Conservation (phyloP, 2,888 invertebrate species). For the Tuta absoluta region DNA sequence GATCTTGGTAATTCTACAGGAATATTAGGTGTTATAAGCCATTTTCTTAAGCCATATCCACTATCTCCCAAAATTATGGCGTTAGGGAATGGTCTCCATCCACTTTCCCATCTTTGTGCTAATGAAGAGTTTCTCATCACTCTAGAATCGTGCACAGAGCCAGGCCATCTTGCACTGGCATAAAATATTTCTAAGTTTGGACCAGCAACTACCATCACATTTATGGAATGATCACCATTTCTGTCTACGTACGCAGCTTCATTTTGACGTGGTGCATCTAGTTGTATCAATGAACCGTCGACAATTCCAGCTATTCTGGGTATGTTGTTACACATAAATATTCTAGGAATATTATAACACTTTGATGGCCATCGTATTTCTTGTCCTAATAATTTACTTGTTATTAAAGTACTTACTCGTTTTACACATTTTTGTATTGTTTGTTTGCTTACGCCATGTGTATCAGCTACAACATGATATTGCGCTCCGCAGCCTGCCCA, state of each 20-base stretch:
- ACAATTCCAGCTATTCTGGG: slow-evolving; percentile 21
- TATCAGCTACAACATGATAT: neutral
- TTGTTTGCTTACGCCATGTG: neutral
- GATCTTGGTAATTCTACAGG: slow-evolving; percentile 28
- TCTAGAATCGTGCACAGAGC: slow-evolving; percentile 32
- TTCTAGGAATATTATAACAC: slow-evolving; percentile 25
- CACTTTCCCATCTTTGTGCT: slow-evolving; percentile 28
- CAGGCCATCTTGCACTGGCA: slow-evolving; percentile 30
- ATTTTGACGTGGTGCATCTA: slow-evolving; percentile 28
- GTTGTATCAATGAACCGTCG: slow-evolving; percentile 23
- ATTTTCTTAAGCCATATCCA: slow-evolving; percentile 26
- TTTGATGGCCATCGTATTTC: slow-evolving; percentile 30
- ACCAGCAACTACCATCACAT: slow-evolving; percentile 29
- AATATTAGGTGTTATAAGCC: slow-evolving; percentile 29
- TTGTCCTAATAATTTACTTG: slow-evolving; percentile 6
- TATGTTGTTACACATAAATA: slow-evolving; percentile 22
- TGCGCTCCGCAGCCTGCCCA: neutral
- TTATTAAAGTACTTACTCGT: neutral
- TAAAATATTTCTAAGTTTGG: slow-evolving; percentile 30
- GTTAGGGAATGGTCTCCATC: slow-evolving; percentile 31
- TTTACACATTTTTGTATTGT: neutral
- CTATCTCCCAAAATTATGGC: slow-evolving; percentile 29
- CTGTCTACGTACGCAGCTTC: slow-evolving; percentile 29
- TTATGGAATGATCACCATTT: slow-evolving; percentile 31
- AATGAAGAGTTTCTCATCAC: slow-evolving; percentile 28